Conservation (phyloP, 2,888 invertebrate genomes). For the Pachymerium ferrugineum region DNA sequence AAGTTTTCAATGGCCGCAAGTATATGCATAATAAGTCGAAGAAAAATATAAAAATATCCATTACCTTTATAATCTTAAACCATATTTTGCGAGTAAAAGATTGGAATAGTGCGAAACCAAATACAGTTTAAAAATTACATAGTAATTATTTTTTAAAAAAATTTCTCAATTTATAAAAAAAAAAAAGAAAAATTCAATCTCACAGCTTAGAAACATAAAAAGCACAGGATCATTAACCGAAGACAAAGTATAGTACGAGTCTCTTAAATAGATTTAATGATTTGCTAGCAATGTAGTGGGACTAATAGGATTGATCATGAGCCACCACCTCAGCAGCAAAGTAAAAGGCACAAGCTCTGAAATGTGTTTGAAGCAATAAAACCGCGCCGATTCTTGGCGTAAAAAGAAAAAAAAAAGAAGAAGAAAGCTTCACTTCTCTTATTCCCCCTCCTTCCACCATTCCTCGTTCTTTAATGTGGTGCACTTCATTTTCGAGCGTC, state of each 20-base stretch:
- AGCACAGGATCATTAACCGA: too few relatives aligned
- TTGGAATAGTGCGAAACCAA: too few relatives aligned
- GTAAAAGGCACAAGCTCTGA: not conserved
- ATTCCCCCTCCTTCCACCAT: too few relatives aligned
- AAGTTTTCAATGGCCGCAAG: too few relatives aligned
- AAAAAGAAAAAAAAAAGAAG: not conserved
- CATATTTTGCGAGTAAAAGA: too few relatives aligned
- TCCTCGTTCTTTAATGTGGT: not conserved
- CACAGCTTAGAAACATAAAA: not conserved
- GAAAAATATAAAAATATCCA: too few relatives aligned
- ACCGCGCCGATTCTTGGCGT: not conserved
- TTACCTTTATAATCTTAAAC: too few relatives aligned
- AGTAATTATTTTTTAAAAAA: too few relatives aligned
- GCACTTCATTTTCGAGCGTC: constrained; percentile 6
- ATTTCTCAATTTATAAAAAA: too few relatives aligned
- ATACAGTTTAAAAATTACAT: too few relatives aligned
- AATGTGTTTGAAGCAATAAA: constrained; percentile 4
- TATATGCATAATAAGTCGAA: too few relatives aligned
- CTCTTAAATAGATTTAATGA: not conserved
- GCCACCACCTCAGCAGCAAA: not conserved
- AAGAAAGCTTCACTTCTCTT: not conserved
- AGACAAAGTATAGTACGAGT: not conserved
- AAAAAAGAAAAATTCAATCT: too few relatives aligned
- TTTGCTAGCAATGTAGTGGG: not conserved
- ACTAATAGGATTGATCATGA: constrained; percentile 10